Conservation (phyloP, 1,140 invertebrate species). For the Melitaea cinxia region DNA sequence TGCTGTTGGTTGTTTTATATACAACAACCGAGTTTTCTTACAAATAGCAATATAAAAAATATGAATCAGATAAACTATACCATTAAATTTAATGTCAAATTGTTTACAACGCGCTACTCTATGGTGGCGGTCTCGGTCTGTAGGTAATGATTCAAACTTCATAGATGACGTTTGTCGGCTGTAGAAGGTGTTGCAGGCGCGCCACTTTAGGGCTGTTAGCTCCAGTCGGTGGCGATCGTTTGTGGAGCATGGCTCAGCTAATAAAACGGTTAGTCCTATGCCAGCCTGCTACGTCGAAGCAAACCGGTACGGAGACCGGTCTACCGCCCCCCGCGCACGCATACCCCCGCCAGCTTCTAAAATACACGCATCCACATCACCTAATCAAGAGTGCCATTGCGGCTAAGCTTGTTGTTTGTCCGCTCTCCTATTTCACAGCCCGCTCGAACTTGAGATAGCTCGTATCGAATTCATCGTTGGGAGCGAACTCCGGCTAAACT, state of each 20-base stretch:
- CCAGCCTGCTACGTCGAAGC: slow-evolving; percentile 62
- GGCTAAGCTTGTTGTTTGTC: slow-evolving; percentile 66
- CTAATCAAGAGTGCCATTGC: slow-evolving; percentile 67
- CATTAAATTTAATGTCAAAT: background rate
- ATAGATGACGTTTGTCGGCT: slow-evolving; percentile 28
- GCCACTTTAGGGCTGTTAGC: slow-evolving; percentile 48
- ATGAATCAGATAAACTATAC: background rate
- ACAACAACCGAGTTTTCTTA: slow-evolving; percentile 7
- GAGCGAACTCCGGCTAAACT: slow-evolving; percentile 58
- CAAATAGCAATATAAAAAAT: background rate
- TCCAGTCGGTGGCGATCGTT: slow-evolving; percentile 58
- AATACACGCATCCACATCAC: slow-evolving; percentile 72
- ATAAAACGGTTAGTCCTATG: slow-evolving; percentile 77
- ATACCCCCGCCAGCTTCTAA: slow-evolving; percentile 59
- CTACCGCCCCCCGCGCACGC: slow-evolving; percentile 41
- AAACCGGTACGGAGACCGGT: slow-evolving; percentile 77
- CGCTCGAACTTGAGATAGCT: slow-evolving; percentile 50
- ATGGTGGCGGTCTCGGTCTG: too few relatives aligned
- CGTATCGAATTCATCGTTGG: slow-evolving; percentile 62
- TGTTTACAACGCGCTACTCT: slow-evolving; percentile 4
- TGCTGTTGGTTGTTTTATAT: background rate
- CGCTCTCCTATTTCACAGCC: slow-evolving; percentile 72
- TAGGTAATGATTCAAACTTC: slow-evolving; percentile 28
- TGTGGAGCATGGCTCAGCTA: slow-evolving; percentile 73
- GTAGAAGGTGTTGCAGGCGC: slow-evolving; percentile 46